Evolutionary conservation across 1,140 invertebrate genomes (phyloP).

Genomic region (Pogonomyrmex californicus): DNA sequence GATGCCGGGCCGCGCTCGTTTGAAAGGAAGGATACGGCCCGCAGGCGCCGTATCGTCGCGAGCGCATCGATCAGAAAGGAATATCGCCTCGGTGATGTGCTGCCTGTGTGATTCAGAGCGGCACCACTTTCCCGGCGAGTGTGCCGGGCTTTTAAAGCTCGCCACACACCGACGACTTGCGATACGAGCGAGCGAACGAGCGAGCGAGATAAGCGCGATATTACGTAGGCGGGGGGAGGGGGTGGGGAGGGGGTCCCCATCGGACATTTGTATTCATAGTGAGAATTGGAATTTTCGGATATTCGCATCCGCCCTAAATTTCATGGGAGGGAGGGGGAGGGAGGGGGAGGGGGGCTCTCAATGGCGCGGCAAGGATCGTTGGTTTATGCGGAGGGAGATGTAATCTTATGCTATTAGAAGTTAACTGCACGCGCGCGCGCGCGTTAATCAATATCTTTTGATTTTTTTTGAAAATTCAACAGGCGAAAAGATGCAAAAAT

Average conservation of each 20-base stretch:
- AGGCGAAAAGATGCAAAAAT: not conserved
- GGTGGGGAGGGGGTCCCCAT: not conserved
- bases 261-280: conserved; percentile 35
- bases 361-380: not conserved
- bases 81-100: conserved; percentile 69
- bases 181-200: not conserved
- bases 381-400: not conserved
- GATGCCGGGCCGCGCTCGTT: not conserved
- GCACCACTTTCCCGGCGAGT: conserved; percentile 54
- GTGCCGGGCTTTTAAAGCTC: conserved; percentile 47
- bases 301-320: conserved; percentile 19
- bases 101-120: conserved; percentile 72
- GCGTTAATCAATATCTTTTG: no score
- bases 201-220: conserved; percentile 22
- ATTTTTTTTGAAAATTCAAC: conserved; percentile 9
- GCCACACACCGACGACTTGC: conserved; percentile 35
- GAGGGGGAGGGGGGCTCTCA: not conserved
- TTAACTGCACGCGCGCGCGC: no score
- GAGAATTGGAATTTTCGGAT: conserved; percentile 47
- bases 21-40: conserved; percentile 28
- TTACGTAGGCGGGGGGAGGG: conserved; percentile 25
- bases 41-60: conserved; percentile 65
- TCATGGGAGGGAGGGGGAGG: not conserved
- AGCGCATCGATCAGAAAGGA: conserved; percentile 71
- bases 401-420: not conserved